A percentile compares a stretch with the other conserved stretches of the same genome.
phyloP scores from a whole-genome alignment of 2,888 invertebrate genomes.

The Dolomedes plantarius region DNA sequence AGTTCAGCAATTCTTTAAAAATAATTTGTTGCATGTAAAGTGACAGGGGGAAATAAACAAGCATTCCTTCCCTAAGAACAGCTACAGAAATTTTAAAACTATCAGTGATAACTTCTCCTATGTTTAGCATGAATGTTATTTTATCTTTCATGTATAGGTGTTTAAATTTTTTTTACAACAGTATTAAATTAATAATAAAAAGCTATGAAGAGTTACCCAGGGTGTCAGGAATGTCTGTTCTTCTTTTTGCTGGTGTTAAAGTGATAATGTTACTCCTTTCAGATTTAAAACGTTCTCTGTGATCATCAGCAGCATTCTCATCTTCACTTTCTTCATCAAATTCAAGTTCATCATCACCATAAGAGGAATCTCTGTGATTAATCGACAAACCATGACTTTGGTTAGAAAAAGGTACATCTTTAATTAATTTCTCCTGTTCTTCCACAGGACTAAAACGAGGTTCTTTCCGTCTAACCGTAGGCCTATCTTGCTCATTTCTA shows the following conservation, averaged over 20 bases:
- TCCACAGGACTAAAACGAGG: constrained; percentile 22
- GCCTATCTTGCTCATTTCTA: constrained; percentile 18
- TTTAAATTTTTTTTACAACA: too few species aligned
- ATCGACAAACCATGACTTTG: not conserved
- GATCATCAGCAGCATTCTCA: constrained; percentile 58
- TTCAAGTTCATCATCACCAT: constrained; percentile 20
- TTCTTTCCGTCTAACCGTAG: constrained; percentile 19
- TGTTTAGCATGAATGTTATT: too few species aligned
- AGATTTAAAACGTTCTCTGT: constrained; percentile 62
- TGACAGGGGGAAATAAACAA: too few species aligned
- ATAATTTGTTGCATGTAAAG: too few species aligned
- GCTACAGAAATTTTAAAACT: too few species aligned
- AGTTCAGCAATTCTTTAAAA: too few species aligned
- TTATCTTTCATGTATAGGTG: too few species aligned
- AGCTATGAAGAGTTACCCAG: too few species aligned
- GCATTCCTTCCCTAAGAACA: too few species aligned
- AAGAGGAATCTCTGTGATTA: not conserved
- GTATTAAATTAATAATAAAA: too few species aligned
- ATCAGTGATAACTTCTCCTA: too few species aligned
- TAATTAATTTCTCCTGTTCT: not conserved
- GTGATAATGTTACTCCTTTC: constrained; percentile 68
- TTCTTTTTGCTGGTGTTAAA: constrained; percentile 58
- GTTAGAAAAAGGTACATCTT: not conserved
- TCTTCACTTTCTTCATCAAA: constrained; percentile 70
- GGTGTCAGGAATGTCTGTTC: constrained; percentile 67